phyloP scores from a whole-genome alignment of 2,113 vertebrate species.

The Pristiophorus japonicus region DNA sequence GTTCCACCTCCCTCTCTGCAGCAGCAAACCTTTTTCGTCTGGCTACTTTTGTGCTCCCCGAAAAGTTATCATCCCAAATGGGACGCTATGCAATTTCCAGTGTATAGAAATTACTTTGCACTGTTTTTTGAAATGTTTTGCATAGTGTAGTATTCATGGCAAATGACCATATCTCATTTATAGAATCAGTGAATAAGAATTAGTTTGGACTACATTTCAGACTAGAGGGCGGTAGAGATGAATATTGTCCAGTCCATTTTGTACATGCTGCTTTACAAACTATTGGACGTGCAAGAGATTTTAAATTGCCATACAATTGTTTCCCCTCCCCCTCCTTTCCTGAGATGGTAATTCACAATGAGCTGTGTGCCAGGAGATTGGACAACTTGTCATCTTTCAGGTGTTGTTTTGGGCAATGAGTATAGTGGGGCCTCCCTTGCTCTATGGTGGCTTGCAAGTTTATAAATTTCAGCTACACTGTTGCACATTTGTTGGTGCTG shows the following conservation, averaged over 20 bases:
- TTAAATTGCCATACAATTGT: background rate
- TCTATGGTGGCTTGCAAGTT: background rate
- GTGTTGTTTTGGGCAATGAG: background rate
- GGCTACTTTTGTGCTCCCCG: too few relatives aligned
- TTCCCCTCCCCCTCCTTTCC: background rate
- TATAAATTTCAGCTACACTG: background rate
- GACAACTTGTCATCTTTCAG: background rate
- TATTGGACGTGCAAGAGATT: background rate
- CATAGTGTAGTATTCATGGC: background rate
- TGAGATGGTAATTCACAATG: background rate
- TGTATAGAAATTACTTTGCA: conserved; percentile 6
- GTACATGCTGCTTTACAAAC: background rate
- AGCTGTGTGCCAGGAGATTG: background rate
- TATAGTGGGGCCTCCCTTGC: background rate
- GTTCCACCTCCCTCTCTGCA: too few relatives aligned
- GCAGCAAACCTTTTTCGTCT: too few relatives aligned
- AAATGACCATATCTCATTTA: background rate
- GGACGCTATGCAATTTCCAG: too few relatives aligned
- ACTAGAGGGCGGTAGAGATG: too few relatives aligned
- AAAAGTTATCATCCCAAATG: too few relatives aligned
- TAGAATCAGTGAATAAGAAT: too few relatives aligned
- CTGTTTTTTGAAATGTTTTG: background rate
- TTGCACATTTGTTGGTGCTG: background rate
- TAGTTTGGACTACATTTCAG: too few relatives aligned
- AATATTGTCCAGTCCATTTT: background rate